Base-by-base conservation (phyloP, 1,140 invertebrate species). In the Holcopasites calliopsidis region DNA sequence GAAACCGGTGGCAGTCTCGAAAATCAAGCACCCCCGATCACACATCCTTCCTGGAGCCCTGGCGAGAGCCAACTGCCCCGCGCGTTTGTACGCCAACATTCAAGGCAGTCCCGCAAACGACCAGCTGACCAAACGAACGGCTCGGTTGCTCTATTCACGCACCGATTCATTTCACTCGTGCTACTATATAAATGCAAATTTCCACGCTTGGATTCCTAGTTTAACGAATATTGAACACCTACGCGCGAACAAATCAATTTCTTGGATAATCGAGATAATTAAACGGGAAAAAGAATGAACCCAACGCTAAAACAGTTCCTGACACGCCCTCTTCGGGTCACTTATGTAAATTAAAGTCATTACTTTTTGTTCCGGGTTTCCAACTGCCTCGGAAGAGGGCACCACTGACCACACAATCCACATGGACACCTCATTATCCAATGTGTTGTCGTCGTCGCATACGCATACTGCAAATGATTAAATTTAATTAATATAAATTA, bases 11-110 rank as follows among this genome's bases (percentile, higher is more conserved):
- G 60, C 75, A 73, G 57, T 64, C 60, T 40, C 40, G 35, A 49
- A 26, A 75, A 57, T 44, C 52, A 47, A 61, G 71, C 65, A 72
- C 61, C 69, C 40, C 75, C 68, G 55, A 66, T 64, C 54, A 31
- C 55, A 49, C 85, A 86, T 85, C 84, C 68, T 86, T 73, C 66
- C 73, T 38, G 73, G 66, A 83, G 76, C 77, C 77, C 84, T 80
- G 84, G 80, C 84, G 64, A 85, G 64, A 74, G 84, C 82, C 77
- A 74, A 86, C 84, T 86, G 79, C 66, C 50, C 66, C 69, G 28
- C 76, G 60, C 79, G 68, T 60, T 76, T 77, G 28, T 65, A 62
- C 26, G 57, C 33, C 65, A 54, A 69, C 71, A 76, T 82, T 79
- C 68, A 76, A 70, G 76, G 74, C 79, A 60, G 69, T 77, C 49